phyloP scores from a whole-genome alignment of 2,888 invertebrate genomes.

The Drosophila nr. medialis region DNA sequence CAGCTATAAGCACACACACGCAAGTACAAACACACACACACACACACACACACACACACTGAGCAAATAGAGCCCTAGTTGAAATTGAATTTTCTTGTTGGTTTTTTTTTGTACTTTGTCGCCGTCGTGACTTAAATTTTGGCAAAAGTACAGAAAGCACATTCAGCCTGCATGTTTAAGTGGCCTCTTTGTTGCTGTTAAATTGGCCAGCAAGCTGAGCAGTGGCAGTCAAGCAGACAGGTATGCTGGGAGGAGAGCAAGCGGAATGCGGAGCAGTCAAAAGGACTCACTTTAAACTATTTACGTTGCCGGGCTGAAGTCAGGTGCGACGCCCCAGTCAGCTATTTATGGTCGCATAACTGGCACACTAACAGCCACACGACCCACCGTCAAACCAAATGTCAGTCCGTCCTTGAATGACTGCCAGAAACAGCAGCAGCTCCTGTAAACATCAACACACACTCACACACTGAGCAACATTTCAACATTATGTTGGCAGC shows the following conservation, averaged over 20 bases:
- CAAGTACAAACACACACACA: neutral
- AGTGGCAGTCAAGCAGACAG: neutral
- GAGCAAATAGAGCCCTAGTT: slow-evolving; percentile 37
- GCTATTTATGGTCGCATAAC: slow-evolving; percentile 75
- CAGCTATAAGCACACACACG: slow-evolving; percentile 15
- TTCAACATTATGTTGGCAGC: slow-evolving; percentile 35
- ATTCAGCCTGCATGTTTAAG: slow-evolving; percentile 55
- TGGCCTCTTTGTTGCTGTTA: slow-evolving; percentile 74
- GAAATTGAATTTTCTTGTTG: slow-evolving; percentile 61
- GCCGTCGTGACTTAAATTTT: slow-evolving; percentile 66
- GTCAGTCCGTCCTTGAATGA: slow-evolving; percentile 68
- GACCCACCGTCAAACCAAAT: slow-evolving; percentile 38
- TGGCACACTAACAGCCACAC: slow-evolving; percentile 63
- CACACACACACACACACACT: slow-evolving; percentile 12
- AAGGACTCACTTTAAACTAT: slow-evolving; percentile 72
- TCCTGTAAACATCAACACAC: slow-evolving; percentile 42
- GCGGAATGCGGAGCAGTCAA: slow-evolving; percentile 39
- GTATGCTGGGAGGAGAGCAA: neutral
- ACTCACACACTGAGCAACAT: slow-evolving; percentile 9
- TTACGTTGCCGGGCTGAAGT: slow-evolving; percentile 46
- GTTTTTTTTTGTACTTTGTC: slow-evolving; percentile 9
- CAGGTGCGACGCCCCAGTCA: slow-evolving; percentile 26
- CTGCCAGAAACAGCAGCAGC: slow-evolving; percentile 32
- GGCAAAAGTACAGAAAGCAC: slow-evolving; percentile 31
- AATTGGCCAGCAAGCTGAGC: slow-evolving; percentile 70